Evolutionary conservation across 1,140 invertebrate genomes (phyloP).

Genomic region (Apis florea): DNA sequence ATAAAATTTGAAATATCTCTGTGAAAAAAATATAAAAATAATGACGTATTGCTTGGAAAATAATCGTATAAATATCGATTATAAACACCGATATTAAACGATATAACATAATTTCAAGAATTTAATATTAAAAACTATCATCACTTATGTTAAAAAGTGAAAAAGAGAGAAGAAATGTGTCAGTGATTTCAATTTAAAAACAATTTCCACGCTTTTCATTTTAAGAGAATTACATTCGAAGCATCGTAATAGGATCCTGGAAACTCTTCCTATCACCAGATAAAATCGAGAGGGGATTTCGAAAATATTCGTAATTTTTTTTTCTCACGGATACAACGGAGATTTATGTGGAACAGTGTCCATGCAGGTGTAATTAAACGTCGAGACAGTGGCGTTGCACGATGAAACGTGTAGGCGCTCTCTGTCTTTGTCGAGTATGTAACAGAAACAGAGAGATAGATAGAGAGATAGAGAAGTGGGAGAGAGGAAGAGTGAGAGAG

Average conservation of each 20-base stretch:
- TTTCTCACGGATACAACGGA: background rate
- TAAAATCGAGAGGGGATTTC: background rate
- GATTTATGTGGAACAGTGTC: slow-evolving; percentile 29
- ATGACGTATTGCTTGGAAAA: too few species aligned
- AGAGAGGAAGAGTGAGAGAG: background rate
- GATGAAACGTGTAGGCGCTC: slow-evolving; percentile 62
- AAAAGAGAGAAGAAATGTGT: background rate
- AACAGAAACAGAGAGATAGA: background rate
- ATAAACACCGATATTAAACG: too few species aligned
- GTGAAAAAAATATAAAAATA: background rate
- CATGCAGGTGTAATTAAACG: slow-evolving; percentile 60
- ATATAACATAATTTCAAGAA: background rate
- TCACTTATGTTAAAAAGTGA: background rate
- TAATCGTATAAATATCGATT: too few species aligned
- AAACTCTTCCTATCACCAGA: slow-evolving; percentile 12
- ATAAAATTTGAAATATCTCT: background rate
- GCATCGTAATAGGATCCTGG: background rate
- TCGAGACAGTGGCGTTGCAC: slow-evolving; percentile 30
- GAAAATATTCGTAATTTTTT: slow-evolving; percentile 21
- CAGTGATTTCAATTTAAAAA: slow-evolving; percentile 7
- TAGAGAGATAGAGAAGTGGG: background rate
- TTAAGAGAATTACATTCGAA: slow-evolving; percentile 7
- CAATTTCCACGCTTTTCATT: slow-evolving; percentile 9
- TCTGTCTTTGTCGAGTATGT: slow-evolving; percentile 32
- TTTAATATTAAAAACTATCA: background rate